Evolutionary conservation across 2,797 vertebrate genomes (phyloP).

Genomic region (Phrynocephalus guinanensis): DNA sequence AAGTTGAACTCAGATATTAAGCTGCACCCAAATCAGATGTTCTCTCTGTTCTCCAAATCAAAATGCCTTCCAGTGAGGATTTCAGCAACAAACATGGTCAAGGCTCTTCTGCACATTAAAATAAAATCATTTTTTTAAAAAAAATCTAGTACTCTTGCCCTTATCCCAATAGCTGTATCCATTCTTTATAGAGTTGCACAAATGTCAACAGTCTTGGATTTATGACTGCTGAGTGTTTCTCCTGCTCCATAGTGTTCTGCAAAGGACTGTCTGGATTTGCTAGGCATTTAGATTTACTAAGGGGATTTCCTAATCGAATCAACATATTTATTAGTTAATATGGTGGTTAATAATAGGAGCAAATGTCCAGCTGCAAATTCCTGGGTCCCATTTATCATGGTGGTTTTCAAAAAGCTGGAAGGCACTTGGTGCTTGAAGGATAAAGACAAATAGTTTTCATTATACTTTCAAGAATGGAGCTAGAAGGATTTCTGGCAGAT

Average conservation of each 20-base stretch:
- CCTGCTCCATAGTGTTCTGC: background rate
- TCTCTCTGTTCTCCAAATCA: background rate
- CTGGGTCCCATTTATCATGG: constrained; percentile 18
- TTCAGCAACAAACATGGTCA: background rate
- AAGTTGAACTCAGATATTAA: background rate
- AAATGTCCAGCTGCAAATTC: constrained; percentile 10
- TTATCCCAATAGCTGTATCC: background rate
- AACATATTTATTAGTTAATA: constrained; percentile 7
- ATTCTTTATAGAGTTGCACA: background rate
- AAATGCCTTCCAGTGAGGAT: background rate
- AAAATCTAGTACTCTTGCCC: background rate
- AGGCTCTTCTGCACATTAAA: background rate
- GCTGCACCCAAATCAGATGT: background rate
- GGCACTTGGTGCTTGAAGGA: constrained; percentile 7
- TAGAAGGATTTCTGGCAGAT: constrained; percentile 1
- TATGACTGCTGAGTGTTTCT: background rate
- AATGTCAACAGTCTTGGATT: background rate
- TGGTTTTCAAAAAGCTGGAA: constrained; percentile 25
- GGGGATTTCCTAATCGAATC: constrained; percentile 30
- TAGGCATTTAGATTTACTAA: constrained; percentile 23
- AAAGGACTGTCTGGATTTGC: constrained; percentile 20
- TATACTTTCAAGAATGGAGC: constrained; percentile 1
- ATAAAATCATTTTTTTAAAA: background rate
- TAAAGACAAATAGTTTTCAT: constrained; percentile 38
- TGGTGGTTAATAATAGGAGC: constrained; percentile 29